Evolutionary conservation across 1,140 invertebrate species (phyloP), one percentile per base, ranked within the genome.

Genomic region (Cyclina sinensis): DNA sequence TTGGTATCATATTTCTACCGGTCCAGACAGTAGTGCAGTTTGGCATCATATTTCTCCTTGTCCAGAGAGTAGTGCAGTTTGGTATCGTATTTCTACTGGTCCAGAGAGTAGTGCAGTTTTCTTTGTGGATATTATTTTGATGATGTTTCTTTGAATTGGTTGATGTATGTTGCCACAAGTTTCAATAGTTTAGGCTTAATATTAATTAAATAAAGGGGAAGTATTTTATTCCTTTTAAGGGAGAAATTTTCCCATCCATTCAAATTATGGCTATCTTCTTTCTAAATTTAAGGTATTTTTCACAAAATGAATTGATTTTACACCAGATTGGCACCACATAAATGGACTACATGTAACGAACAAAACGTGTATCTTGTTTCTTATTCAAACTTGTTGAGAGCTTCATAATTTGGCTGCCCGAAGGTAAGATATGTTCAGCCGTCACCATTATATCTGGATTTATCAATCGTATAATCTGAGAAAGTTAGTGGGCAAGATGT

Each of bases 231-330:
- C n/a, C n/a, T n/a, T n/a, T n/a, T n/a, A n/a, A n/a, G n/a, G n/a
- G n/a, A n/a, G n/a, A n/a, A n/a, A n/a, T n/a, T 27, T 48, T 76
- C 73, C 48, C 24, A 76, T 76, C 39, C 73, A 48, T 51, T 46
- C 1, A 12, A 12, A 48, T 51, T 16, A 51, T 51, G 39, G 46
- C 39, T 48, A 21, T 76, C 2, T 48, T 11, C 18, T 51, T 76
- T 39, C 30, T 21, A 76, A 51, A 51, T 48, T 76, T 16, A 48
- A 48, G 39, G 73, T 76, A 76, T 18, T 70, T 70, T 76, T 76
- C 73, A 48, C 32, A 51, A 24, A 43, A 76, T 76, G 27, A 76
- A 76, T 76, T 76, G 73, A 76, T 76, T 76, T 76, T 76, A 76
- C 73, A 48, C 39, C 39, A 39, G 73, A 76, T 48, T 51, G 73